Base-by-base conservation (phyloP, 2,888 invertebrate genomes). In the Miltochrista miniata region DNA sequence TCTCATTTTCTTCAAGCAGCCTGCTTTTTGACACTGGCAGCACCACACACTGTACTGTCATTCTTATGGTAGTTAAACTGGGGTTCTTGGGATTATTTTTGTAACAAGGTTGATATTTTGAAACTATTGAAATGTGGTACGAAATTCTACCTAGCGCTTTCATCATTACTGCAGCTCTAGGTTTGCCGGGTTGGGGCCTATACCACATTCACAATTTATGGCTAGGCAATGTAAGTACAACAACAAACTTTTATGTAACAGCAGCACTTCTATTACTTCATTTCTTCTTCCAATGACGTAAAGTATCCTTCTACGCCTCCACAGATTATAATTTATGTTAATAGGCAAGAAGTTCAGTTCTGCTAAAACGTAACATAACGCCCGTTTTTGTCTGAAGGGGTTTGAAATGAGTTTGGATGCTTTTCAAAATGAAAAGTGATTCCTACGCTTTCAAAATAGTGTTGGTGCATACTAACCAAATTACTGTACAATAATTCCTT, bases 101-200 rank as follows among this genome's bases (percentile, higher is more conserved):
- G 49, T 61, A 68, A 61, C 45, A 54, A 18, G 48, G 59, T 56
- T 61, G 64, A 45, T 56, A 69, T 15, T 51, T 1, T 39, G 85
- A 69, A 77, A 95, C 67, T 18, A 52, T 1, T 41, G 85, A 69
- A 77, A 95, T 95, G 95, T 95, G 95, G 95, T 95, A 94, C 82
- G 95, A 95, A 93, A 93, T 95, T 78, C 70, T 95, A 68, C 95
- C 95, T 11, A 92, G 93, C 68, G 92, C 93, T 58, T 89, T 86
- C 57, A 93, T 95, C 57, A 93, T 95, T 46, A 85, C 92, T 39
- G 93, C 89, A 35, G 93, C 89, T 1, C 48, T 95, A 61, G 92
- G 93, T 12, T 64, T 94, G 50, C 95, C 95, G 11, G 93, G 93
- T 60, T 93, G 91, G 80, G 92, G 92, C 2, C 87, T 93, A 37